Evolutionary conservation across 2,113 vertebrate genomes (phyloP), one percentile per base, ranked within the genome.

Genomic region (Petrocephalus zakoni): DNA sequence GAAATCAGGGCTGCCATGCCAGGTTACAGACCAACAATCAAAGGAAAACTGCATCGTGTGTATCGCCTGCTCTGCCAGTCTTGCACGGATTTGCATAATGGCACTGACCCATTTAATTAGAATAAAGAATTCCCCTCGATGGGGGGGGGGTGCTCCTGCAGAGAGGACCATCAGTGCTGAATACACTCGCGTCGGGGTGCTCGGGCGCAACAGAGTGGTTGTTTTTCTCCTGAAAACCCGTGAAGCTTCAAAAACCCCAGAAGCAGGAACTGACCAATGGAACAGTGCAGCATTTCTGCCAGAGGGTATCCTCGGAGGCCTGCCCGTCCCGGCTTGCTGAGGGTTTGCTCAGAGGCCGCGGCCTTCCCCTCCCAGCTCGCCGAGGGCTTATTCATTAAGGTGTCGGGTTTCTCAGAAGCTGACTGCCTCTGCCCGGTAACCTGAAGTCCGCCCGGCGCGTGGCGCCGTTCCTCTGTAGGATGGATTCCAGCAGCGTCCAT

Each of bases 21-120:
- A 47, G 19, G 42, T 46, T 51, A n/a, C 49, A n/a, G 47, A 85
- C 2, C 83, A n/a, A 46, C 51, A 25, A 52, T 29, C 22, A 85
- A 85, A 52, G 83, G n/a, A 85, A 55, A 55, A 34, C 85, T 19
- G 34, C n/a, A 78, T 8, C 15, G 15, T 25, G 15, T 55, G 52
- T 55, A 21, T 55, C 19, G 5, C 52, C 8, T 17, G 51, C n/a
- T 52, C 51, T 86, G 52, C 52, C 29, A 37, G 15, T 7, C 49
- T 49, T 7, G 49, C 46, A 25, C 25, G 1, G 47, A 55, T 29
- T 34, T 84, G 42, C 81, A 84, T 53, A 55, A 37, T 53, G 84
- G 47, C 81, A 49, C 37, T 49, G n/a, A 42, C 72, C 46, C 82
- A 34, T 86, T 86, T 86, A 55, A 86, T 56, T 53, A 86, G 85